Evolutionary conservation across 2,888 invertebrate genomes (phyloP).

Genomic region (Caenorhabditis wallacei): DNA sequence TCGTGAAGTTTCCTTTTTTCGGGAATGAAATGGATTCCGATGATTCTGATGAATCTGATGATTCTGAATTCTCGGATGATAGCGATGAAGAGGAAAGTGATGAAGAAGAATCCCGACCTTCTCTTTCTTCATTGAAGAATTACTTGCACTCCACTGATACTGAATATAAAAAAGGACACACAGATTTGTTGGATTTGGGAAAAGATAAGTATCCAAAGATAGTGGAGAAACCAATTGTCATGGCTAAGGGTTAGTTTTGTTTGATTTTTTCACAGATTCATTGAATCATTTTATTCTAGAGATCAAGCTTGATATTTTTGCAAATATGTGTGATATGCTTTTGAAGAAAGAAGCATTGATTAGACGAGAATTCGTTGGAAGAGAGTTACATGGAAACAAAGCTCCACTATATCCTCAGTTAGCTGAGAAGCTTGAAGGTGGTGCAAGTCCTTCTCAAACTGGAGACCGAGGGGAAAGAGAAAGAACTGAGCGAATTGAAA

Average conservation of each 20-base stretch:
- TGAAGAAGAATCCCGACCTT: not conserved
- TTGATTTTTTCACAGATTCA: too few species aligned
- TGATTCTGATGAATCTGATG: not conserved
- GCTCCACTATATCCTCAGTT: slow-evolving; percentile 52
- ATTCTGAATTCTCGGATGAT: slow-evolving; percentile 4
- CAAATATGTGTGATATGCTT: slow-evolving; percentile 32
- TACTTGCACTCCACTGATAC: not conserved
- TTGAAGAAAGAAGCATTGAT: slow-evolving; percentile 30
- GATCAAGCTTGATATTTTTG: slow-evolving; percentile 28
- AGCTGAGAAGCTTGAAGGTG: not conserved
- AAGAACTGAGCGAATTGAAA: slow-evolving; percentile 15
- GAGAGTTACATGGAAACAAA: slow-evolving; percentile 51
- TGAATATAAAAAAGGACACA: not conserved
- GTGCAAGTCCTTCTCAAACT: slow-evolving; percentile 10
- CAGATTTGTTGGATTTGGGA: not conserved
- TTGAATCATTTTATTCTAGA: too few species aligned
- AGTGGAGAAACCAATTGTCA: not conserved
- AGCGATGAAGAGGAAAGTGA: slow-evolving; percentile 13
- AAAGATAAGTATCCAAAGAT: not conserved
- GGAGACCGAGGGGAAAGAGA: slow-evolving; percentile 10
- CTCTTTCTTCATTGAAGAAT: not conserved
- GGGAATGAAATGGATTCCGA: not conserved
- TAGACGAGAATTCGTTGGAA: slow-evolving; percentile 62
- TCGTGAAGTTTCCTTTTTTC: slow-evolving; percentile 33
- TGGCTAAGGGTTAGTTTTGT: slow-evolving; percentile 3